Base-by-base conservation (phyloP, 2,888 invertebrate species). In the Eledone cirrhosa region DNA sequence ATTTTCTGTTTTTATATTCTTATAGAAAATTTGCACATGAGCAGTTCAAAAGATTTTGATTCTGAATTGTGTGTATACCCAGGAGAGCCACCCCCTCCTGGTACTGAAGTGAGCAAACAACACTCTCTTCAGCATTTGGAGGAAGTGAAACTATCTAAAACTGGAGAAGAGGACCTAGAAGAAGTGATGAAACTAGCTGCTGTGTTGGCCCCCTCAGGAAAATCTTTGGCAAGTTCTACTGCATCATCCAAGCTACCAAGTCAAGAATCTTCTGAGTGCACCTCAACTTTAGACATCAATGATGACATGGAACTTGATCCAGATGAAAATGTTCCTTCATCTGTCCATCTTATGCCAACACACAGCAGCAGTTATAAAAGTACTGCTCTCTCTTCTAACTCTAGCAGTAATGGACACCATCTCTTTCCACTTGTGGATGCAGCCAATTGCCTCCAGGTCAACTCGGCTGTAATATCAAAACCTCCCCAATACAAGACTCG, bases 51-150 rank as follows among this genome's bases (percentile, higher is more conserved):
- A 24, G 53, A 74, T 31, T 72, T 48, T 27, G 72, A 31, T 4
- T 72, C 33, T 72, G 72, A 72, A 63, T 22, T 75, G 31, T 24
- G 79, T 0, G 79, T 85, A 1, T 80, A 81, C 29, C 82, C 82
- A 4, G 84, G 83, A 31, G 84, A 85, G 74, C 84, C 84, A 48
- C 82, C 83, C 0, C 84, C 84, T 22, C 84, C 84, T 8, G 84
- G 84, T 7, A 83, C 83, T 13, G 84, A 81, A 29, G 78, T 81
- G 16, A 48, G 48, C 27, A 41, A 47, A 29, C 76, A 76, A 48
- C 27, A 41, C 22, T 27, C 76, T 29, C 63, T 63, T 63, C n/a
- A 24, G n/a, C n/a, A 27, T 63, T 27, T 27, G 63, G 41, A 41
- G 41, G 41, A 41, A 41, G 41, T 41, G 41, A 41, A 41, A 22